Evolutionary conservation across 2,797 vertebrate genomes (phyloP), one percentile per base, ranked within the genome.

Genomic region (Intellagama lesueurii): DNA sequence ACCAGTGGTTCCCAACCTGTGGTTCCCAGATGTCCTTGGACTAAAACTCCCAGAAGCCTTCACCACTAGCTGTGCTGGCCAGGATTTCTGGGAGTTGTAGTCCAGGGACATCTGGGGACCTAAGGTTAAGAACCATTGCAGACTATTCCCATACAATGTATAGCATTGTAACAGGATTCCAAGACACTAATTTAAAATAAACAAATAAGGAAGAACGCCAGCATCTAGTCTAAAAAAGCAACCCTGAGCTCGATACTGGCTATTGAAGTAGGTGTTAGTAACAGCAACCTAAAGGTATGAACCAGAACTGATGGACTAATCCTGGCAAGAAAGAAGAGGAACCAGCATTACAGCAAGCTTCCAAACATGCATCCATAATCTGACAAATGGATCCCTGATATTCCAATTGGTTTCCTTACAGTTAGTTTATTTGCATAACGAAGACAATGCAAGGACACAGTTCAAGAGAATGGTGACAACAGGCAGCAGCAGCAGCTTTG

Each of bases 401-500:
- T 72, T 93, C 86, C 72, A 30, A 79, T 93, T 83, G 75, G 89
- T 93, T 84, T 32, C 0, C 6, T 75, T 69, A 83, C 77, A 86
- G 66, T 76, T 35, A 78, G 35, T 91, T 64, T 82, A 73, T 81
- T 68, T 73, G 28, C 87, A 40, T 35, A 47, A 19, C 87, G 49
- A 24, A 11, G 60, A 0, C 35, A 93, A 92, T 87, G 35, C 24
- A 87, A 73, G 19, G 77, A 2, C 52, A 4, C 81, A 73, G 87
- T 75, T 93, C 80, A 56, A 85, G 84, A n/a, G 8, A 68, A 83
- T 0, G 88, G 52, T 32, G 80, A 69, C 52, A 94, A 92, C 89
- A 95, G 87, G 85, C 70, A 94, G 89, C 81, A 94, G 91, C 91
- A 94, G 91, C 92, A 92, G 91, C 68, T 86, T 90, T 92, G 81